Evolutionary conservation across 2,113 vertebrate genomes (phyloP).

Genomic region (Pygoscelis adeliae): DNA sequence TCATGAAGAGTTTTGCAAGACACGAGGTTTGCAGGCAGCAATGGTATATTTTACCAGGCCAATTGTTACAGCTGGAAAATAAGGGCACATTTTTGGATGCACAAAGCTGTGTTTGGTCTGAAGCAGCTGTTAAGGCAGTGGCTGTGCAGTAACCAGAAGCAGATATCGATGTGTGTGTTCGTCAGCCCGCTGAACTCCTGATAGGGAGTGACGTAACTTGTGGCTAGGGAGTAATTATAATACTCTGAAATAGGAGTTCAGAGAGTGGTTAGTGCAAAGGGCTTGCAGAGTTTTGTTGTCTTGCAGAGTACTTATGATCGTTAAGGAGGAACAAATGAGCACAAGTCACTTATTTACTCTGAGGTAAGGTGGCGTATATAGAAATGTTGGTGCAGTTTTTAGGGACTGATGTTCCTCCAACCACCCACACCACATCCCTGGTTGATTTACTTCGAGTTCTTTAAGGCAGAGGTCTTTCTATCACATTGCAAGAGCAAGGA

Average conservation of each 20-base stretch:
- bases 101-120: neutral
- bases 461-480: neutral
- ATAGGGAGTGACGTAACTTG: slow-evolving; percentile 29
- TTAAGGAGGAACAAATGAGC: neutral
- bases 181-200: neutral
- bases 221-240: slow-evolving; percentile 34
- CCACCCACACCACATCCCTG: neutral
- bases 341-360: neutral
- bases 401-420: neutral
- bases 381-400: neutral
- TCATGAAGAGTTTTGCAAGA: neutral
- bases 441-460: neutral
- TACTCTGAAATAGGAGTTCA: slow-evolving; percentile 12
- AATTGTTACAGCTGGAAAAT: neutral
- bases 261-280: slow-evolving; percentile 38
- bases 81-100: neutral
- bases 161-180: slow-evolving; percentile 19
- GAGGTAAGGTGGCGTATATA: neutral
- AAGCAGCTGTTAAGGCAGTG: neutral
- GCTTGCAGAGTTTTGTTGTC: neutral
- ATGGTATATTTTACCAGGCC: neutral
- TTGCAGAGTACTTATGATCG: neutral
- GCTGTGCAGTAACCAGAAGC: slow-evolving; percentile 6
- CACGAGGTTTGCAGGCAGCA: neutral
- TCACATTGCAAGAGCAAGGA: neutral